Conservation (phyloP, 2,888 invertebrate species). For the Diogma glabrata region DNA sequence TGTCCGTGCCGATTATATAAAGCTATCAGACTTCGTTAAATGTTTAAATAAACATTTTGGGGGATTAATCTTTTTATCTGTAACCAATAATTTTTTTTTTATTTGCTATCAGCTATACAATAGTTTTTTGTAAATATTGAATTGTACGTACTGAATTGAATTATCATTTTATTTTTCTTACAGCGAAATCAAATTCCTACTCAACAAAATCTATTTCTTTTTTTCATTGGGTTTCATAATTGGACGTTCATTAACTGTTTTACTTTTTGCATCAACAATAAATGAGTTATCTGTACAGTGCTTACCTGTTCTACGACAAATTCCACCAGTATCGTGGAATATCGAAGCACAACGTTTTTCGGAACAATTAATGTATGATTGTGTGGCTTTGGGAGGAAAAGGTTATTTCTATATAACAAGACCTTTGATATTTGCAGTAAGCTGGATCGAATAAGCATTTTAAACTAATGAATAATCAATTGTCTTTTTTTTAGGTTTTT, state of each 20-base stretch:
- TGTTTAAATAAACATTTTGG: neutral
- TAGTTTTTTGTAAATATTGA: neutral
- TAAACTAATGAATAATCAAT: too few species aligned
- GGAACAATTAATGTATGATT: conserved; percentile 1
- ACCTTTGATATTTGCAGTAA: conserved; percentile 4
- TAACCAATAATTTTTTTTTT: conserved; percentile 1
- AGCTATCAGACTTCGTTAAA: neutral
- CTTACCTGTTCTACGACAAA: neutral
- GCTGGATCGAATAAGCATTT: too few species aligned
- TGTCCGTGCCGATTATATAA: neutral
- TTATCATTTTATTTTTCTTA: neutral
- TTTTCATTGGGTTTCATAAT: neutral
- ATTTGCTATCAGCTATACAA: conserved; percentile 1
- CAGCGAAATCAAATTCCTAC: neutral
- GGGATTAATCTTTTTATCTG: neutral
- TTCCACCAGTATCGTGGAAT: neutral
- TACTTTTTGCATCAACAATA: neutral
- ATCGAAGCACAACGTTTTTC: conserved; percentile 5
- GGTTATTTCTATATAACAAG: conserved; percentile 4
- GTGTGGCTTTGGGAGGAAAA: neutral
- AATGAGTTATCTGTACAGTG: neutral
- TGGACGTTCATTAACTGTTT: neutral
- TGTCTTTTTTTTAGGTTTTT: conserved; percentile 2
- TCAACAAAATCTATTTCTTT: neutral
- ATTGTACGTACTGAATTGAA: neutral